Percentiles rank a stretch among this genome's conserved stretches.
phyloP scores from a whole-genome alignment of 2,797 vertebrate species.

The Halcyon badia region DNA sequence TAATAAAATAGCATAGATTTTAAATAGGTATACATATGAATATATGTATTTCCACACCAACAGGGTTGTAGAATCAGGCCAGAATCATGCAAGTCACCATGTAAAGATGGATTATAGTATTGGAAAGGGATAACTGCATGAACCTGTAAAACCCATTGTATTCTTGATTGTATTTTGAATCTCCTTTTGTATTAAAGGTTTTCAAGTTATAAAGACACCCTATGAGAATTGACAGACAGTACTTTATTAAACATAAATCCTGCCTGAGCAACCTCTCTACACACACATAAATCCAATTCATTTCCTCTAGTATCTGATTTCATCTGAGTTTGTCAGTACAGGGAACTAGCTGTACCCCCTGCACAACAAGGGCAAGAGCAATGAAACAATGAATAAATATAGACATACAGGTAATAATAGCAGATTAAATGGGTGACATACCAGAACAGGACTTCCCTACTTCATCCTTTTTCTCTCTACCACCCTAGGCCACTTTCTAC shows the following conservation, averaged over 20 bases:
- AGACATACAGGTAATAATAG: neutral
- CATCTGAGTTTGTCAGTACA: neutral
- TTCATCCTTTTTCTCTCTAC: neutral
- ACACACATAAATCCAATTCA: neutral
- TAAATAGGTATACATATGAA: neutral
- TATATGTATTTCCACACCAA: neutral
- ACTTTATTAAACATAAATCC: slow-evolving; percentile 24
- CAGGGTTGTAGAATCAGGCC: neutral
- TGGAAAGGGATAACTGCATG: neutral
- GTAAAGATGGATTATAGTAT: neutral
- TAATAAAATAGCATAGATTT: neutral
- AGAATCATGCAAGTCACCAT: neutral
- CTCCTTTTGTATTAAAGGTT: slow-evolving; percentile 8
- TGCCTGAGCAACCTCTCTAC: neutral
- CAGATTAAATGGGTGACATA: neutral
- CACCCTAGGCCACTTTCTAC: neutral
- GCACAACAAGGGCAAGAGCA: neutral
- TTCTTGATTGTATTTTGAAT: slow-evolving; percentile 16
- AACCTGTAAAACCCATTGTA: neutral
- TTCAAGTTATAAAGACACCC: neutral
- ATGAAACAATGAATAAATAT: neutral
- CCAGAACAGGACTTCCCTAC: neutral
- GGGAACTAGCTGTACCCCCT: neutral
- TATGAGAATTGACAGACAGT: slow-evolving; percentile 8
- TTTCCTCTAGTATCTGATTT: slow-evolving; percentile 48